Base-by-base conservation (phyloP, 2,888 invertebrate species). In the Neoitamus cyanurus region DNA sequence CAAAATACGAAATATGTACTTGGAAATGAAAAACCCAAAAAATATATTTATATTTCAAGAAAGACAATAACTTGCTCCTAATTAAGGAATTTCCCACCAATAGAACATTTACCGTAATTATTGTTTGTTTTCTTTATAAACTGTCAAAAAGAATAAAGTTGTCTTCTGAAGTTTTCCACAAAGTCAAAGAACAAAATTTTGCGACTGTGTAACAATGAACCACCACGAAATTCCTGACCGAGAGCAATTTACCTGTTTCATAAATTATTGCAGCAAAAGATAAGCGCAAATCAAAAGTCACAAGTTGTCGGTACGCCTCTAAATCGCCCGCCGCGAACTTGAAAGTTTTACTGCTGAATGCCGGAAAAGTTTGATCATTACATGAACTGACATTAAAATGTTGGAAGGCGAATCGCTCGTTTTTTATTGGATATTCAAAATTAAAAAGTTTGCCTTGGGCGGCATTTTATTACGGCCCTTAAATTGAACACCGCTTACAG, bases 371-470 rank as follows among this genome's bases (percentile, higher is more conserved):
- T 75, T 20, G 75, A 42, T 46, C 75, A 75, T 75, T 42, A 42
- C 75, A 75, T 42, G 25, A 75, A 42, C 42, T 75, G 42, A 42
- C 42, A 75, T 75, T 75, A 75, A 75, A 75, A 75, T 28, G n/a
- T 28, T 75, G 9, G 75, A 75, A 75, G 42, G 28, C 28, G 28
- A 42, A 75, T 75, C 28, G 42, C 42, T 42, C 42, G 25, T 20
- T 75, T 25, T 46, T 75, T 75, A 75, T 75, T 25, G 42, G 9
- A 42, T 75, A 42, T 75, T 42, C 42, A 46, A 75, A 75, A 75
- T 75, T 75, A 75, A 46, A 75, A 75, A 75, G 42, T 75, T 75
- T 15, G 5, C 73, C 37, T 34, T 42, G 42, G 42, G 42, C 11
- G 34, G 11, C 37, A 37, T 37, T 75, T 75, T 75, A 37, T 75